phyloP scores from a whole-genome alignment of 2,888 invertebrate species.

The Eupithecia subumbrata region DNA sequence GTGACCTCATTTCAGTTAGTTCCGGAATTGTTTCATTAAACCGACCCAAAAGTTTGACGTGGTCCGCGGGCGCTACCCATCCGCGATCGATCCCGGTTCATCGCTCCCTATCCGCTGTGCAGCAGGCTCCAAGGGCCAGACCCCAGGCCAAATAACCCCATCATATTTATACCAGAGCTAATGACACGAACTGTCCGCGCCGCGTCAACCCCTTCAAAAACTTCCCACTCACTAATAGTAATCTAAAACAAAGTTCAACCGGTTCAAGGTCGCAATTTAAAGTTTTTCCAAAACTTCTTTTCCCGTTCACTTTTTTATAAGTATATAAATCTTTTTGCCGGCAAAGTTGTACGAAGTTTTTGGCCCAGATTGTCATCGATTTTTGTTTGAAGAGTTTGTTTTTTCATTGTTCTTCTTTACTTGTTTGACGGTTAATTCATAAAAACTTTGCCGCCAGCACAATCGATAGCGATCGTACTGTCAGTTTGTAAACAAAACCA shows the following conservation, averaged over 20 bases:
- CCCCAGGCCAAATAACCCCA: slow-evolving; percentile 58
- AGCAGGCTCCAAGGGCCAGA: slow-evolving; percentile 50
- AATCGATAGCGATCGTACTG: slow-evolving; percentile 74
- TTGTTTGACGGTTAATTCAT: slow-evolving; percentile 85
- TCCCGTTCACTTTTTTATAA: slow-evolving; percentile 83
- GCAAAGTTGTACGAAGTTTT: slow-evolving; percentile 81
- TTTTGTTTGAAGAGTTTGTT: slow-evolving; percentile 85
- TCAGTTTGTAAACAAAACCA: slow-evolving; percentile 75
- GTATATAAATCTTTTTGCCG: slow-evolving; percentile 84
- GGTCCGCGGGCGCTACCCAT: slow-evolving; percentile 63
- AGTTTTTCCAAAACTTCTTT: slow-evolving; percentile 83
- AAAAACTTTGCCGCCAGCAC: slow-evolving; percentile 81
- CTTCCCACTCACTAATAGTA: slow-evolving; percentile 81
- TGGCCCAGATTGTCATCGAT: slow-evolving; percentile 85
- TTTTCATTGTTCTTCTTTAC: slow-evolving; percentile 85
- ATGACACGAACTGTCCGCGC: slow-evolving; percentile 62
- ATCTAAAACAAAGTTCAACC: slow-evolving; percentile 81
- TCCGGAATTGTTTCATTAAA: slow-evolving; percentile 78
- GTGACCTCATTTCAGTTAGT: slow-evolving; percentile 74
- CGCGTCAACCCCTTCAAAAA: slow-evolving; percentile 74
- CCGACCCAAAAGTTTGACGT: slow-evolving; percentile 75
- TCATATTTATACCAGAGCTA: slow-evolving; percentile 62
- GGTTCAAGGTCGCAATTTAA: slow-evolving; percentile 85
- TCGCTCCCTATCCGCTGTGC: slow-evolving; percentile 65
- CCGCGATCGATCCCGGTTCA: slow-evolving; percentile 73